Percentiles rank a stretch among this genome's conserved stretches.
These are phyloP conservation scores for Karalla daura DNA, from an alignment of 2,797 vertebrate genomes.

Conservation along the genomic window DNA sequence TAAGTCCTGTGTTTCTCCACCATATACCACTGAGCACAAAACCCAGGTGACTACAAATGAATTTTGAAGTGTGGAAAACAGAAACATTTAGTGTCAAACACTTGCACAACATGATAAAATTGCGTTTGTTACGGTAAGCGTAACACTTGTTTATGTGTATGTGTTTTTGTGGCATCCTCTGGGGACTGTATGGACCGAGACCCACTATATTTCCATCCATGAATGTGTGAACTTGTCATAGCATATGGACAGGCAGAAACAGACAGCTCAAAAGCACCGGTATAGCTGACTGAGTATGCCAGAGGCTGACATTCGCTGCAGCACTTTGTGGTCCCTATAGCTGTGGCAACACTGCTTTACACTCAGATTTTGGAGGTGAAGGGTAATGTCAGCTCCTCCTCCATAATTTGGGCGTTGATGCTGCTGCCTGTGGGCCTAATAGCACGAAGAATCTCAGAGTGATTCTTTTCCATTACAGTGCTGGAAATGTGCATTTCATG, in stretches of 20 bases:
- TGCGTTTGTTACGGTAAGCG: background rate
- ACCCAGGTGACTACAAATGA: conserved; percentile 7
- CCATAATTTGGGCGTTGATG: conserved; percentile 25
- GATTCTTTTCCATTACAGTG: background rate
- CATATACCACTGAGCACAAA: conserved; percentile 20
- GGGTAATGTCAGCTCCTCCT: conserved; percentile 22
- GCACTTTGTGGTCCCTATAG: conserved; percentile 45
- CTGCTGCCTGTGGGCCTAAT: background rate
- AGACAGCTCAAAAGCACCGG: conserved; percentile 27
- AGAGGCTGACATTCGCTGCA: conserved; percentile 47
- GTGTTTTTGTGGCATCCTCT: too few relatives aligned
- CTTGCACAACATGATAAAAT: background rate
- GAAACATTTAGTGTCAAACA: conserved; percentile 8
- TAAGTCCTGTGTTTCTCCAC: conserved; percentile 37
- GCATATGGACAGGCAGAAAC: conserved; percentile 27
- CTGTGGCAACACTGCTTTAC: conserved; percentile 34
- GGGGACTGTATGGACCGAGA: conserved; percentile 6
- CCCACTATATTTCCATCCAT: conserved; percentile 7
- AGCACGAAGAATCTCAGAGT: background rate
- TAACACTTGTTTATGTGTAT: background rate
- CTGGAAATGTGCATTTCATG: too few relatives aligned
- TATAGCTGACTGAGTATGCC: conserved; percentile 47
- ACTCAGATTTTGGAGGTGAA: conserved; percentile 45
- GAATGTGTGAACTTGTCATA: conserved; percentile 36
- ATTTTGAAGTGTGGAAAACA: conserved; percentile 14